Evolutionary conservation across 2,888 invertebrate genomes (phyloP).

Genomic region (Hypercompe scribonia): DNA sequence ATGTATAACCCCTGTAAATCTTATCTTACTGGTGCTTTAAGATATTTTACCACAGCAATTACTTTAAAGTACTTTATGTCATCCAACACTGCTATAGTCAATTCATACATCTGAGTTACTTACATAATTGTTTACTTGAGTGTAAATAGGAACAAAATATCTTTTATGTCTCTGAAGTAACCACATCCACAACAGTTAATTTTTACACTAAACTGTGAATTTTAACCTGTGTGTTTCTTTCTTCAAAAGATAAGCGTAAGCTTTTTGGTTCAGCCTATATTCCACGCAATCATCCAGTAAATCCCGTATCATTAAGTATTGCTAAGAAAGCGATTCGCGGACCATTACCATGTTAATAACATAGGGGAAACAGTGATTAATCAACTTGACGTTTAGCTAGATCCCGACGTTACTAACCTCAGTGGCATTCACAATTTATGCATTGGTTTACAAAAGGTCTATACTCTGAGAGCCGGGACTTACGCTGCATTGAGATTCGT

Average conservation of each 20-base stretch:
- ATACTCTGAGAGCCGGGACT: slow-evolving; percentile 57
- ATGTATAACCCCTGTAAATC: no score
- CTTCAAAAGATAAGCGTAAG: slow-evolving; percentile 69
- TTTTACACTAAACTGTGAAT: slow-evolving; percentile 14
- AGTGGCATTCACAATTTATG: slow-evolving; percentile 77
- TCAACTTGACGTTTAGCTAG: slow-evolving; percentile 81
- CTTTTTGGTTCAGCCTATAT: slow-evolving; percentile 60
- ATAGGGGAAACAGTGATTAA: slow-evolving; percentile 82
- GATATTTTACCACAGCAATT: neutral
- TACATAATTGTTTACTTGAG: neutral
- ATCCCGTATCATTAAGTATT: slow-evolving; percentile 85
- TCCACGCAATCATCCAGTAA: slow-evolving; percentile 80
- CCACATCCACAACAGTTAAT: neutral
- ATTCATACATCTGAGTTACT: no score
- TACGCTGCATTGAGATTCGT: slow-evolving; percentile 41
- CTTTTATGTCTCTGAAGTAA: neutral
- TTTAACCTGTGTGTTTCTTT: slow-evolving; percentile 68
- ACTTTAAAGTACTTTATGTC: neutral
- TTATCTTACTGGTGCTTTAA: no score
- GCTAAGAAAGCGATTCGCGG: slow-evolving; percentile 85
- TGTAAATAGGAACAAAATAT: neutral
- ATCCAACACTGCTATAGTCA: neutral
- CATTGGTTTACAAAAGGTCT: slow-evolving; percentile 75
- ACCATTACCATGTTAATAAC: slow-evolving; percentile 87
- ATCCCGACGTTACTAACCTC: slow-evolving; percentile 71